A percentile compares a stretch with the other conserved stretches of the same genome.
Conservation (phyloP, 2,888 invertebrate species). For the Neuroscelio doddi region DNA sequence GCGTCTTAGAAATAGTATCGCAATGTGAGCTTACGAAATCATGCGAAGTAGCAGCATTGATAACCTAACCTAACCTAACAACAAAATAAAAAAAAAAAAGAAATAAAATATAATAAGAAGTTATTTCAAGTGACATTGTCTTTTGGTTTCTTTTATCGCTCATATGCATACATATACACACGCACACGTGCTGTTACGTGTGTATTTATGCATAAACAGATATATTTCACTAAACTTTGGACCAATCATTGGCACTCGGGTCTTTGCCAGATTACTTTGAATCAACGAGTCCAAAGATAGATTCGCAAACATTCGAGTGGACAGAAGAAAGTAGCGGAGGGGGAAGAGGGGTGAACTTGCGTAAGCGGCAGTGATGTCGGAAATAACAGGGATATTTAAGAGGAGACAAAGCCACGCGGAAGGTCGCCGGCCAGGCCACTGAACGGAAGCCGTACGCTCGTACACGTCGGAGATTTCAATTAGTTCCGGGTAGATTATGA, state of each 20-base stretch:
- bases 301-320: slow-evolving; percentile 3
- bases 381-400: slow-evolving; percentile 48
- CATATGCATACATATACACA: too few species aligned
- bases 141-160: too few species aligned
- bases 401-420: slow-evolving; percentile 46
- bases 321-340: slow-evolving; percentile 13
- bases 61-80: too few species aligned
- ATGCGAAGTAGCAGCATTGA: too few species aligned
- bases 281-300: slow-evolving; percentile 7
- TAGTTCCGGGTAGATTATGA: slow-evolving; percentile 10
- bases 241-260: not conserved
- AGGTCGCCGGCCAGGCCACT: slow-evolving; percentile 54
- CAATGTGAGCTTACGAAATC: not conserved
- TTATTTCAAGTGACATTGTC: too few species aligned
- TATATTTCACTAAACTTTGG: not conserved
- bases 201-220: not conserved
- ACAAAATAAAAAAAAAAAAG: too few species aligned
- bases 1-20: slow-evolving; percentile 10
- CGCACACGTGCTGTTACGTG: too few species aligned
- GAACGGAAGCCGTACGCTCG: slow-evolving; percentile 46
- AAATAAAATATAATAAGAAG: too few species aligned
- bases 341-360: slow-evolving; percentile 39
- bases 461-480: slow-evolving; percentile 27
- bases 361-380: slow-evolving; percentile 43
- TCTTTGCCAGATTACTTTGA: slow-evolving; percentile 13